Evolutionary conservation across 1,140 invertebrate species (phyloP), one percentile per base, ranked within the genome.

Genomic region (Drosophila busckii): DNA sequence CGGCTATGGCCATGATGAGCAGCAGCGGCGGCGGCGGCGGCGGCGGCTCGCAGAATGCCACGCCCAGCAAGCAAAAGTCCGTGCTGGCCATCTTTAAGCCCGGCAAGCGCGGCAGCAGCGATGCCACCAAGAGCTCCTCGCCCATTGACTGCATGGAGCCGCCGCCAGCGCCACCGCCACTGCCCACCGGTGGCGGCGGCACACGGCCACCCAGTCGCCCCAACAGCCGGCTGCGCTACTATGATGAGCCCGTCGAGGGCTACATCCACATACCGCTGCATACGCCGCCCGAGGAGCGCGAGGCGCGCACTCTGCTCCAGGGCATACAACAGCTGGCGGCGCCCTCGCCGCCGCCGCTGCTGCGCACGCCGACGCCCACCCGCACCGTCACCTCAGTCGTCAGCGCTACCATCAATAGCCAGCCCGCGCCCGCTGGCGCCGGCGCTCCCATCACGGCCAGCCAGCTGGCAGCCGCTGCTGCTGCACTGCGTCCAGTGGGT

Each of bases 11-110:
- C 0, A 22, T 37, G 64, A 53, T n/a, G n/a, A n/a, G n/a, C n/a
- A n/a, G 15, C 16, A 3, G 19, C 7, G 4, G 10, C 13, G 2
- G 5, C 7, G 7, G 8, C 16, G 0, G 15, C 26, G 48, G 12
- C 17, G 73, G 64, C 12, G 59, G 69, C n/a, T 87, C 85, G 3
- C 85, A 87, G 38, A 89, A 90, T 3, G 85, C 87, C 0, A 90
- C 90, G 13, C 90, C 90, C 4, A 92, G 91, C 80, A 89, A 91
- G 34, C 90, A 90, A 50, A 90, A 90, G 26, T 92, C 91, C 0
- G 90, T 92, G 28, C 80, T 92, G 63, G 91, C 91, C 2, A 87
- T 92, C 23, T 92, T 92, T 32, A 90, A 90, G 61, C 89, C 90
- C 0, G 88, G 88, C 0, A 85, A 89, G 16, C 88, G 86, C 38